Evolutionary conservation across 2,888 invertebrate species (phyloP), one percentile per base, ranked within the genome.

Genomic region (Ferrisia virgata): DNA sequence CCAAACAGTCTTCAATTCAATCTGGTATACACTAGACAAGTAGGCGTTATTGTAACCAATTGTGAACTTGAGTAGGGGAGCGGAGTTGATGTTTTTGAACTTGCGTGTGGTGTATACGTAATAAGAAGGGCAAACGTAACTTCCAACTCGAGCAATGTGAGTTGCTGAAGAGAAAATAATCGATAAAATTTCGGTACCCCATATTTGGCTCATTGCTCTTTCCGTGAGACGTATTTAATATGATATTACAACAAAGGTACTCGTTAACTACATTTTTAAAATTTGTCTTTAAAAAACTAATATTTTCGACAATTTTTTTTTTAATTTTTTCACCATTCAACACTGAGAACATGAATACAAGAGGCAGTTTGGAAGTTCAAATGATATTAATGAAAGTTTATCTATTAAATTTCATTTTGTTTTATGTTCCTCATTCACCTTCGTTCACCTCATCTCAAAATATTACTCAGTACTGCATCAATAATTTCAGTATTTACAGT

Each of bases 151-250:
- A 39, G 22, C 31, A 64, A 69, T 58, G 25, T 43, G 64, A n/a
- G 58, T 33, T 18, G 40, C n/a, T n/a, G n/a, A n/a, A n/a, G 33
- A 47, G 36, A 22, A 47, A 53, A 13, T 64, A 69, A 53, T 58
- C 28, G 39, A 81, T 53, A 82, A 22, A 85, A 80, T 79, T 43
- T 79, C 33, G 69, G 39, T 28, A 78, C 22, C 15, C 79, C n/a
- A n/a, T 69, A 11, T 18, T n/a, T 11, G 22, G 47, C 25, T 58
- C 76, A 18, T 69, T 81, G 53, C 82, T 82, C 33, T 79, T n/a
- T 78, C 18, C 3, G 6, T 1, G n/a, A n/a, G 15, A 25, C 58
- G 58, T 3, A 25, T 25, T 11, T 25, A 25, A 22, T 15, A 1
- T 58, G 4, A 58, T 47, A 47, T n/a, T 3, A n/a, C n/a, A n/a